These are phyloP conservation scores for Neria commutata DNA, from an alignment of 2,888 invertebrate species.

Conservation along the genomic window DNA sequence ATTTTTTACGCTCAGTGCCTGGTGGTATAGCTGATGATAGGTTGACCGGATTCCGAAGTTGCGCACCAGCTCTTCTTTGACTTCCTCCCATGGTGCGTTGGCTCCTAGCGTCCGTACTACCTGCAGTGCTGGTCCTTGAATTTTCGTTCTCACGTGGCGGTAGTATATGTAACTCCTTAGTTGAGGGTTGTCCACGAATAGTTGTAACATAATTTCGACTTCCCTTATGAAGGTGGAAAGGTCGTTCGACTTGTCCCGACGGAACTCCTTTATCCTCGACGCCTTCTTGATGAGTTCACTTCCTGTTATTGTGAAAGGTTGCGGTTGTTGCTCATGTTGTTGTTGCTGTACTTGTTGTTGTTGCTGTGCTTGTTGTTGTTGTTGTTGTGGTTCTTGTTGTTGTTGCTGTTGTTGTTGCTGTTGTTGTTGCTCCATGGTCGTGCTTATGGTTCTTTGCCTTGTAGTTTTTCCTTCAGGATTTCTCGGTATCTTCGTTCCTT, in stretches of 20 bases:
- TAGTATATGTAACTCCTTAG: not conserved
- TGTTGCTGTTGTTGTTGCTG: no score
- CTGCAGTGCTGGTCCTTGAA: constrained; percentile 7
- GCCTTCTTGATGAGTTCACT: not conserved
- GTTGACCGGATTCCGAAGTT: constrained; percentile 24
- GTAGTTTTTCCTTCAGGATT: no score
- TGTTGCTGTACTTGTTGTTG: no score
- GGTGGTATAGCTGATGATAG: constrained; percentile 22
- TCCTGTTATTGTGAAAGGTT: not conserved
- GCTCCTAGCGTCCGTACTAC: constrained; percentile 23
- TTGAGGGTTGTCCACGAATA: not conserved
- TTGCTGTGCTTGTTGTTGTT: no score
- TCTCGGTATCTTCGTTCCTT: no score
- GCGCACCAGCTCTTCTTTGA: constrained; percentile 23
- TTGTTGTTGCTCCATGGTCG: no score
- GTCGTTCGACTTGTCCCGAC: not conserved
- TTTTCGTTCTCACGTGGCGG: constrained; percentile 11
- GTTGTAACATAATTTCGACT: not conserved
- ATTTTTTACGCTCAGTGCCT: constrained; percentile 18
- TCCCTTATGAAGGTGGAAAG: not conserved
- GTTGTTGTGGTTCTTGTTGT: no score
- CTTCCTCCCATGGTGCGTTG: constrained; percentile 22
- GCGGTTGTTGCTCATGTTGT: no score
- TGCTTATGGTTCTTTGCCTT: no score
- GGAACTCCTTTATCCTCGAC: not conserved